These are phyloP conservation scores for Potamilus streckersoni DNA, from an alignment of 1,140 invertebrate genomes.

Conservation along the genomic window DNA sequence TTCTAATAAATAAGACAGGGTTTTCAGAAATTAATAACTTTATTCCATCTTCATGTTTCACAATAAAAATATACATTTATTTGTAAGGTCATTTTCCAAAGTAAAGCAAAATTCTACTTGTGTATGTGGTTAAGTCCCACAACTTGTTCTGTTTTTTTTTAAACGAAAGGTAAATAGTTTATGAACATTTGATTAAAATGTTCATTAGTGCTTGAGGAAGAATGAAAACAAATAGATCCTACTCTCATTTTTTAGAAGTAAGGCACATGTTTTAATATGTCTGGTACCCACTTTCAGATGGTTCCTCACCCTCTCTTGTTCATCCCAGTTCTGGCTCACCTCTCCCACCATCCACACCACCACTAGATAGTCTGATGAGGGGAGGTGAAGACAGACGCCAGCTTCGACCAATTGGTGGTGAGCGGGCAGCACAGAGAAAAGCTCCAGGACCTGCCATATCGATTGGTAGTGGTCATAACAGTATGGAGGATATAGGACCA, in stretches of 20 bases:
- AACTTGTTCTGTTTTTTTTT: no score
- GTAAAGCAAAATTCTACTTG: no score
- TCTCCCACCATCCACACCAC: slow-evolving; percentile 43
- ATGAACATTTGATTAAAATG: not conserved
- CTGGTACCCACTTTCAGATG: slow-evolving; percentile 26
- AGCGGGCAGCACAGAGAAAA: slow-evolving; percentile 44
- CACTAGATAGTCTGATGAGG: slow-evolving; percentile 36
- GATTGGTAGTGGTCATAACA: slow-evolving; percentile 9
- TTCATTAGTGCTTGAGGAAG: not conserved
- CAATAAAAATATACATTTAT: no score
- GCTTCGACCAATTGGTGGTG: slow-evolving; percentile 51
- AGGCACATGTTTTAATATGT: not conserved
- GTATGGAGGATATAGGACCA: slow-evolving; percentile 30
- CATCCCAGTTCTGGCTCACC: slow-evolving; percentile 42
- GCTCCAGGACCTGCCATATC: slow-evolving; percentile 29
- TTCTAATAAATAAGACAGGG: no score
- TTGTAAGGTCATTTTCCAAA: no score
- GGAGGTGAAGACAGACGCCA: slow-evolving; percentile 40
- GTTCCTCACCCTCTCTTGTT: slow-evolving; percentile 37
- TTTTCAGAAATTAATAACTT: no score
- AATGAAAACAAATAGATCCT: not conserved
- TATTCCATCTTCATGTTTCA: no score
- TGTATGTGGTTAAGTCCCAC: no score
- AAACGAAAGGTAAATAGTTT: not conserved
- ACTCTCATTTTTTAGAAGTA: not conserved